A percentile compares a stretch with the other conserved stretches of the same genome.
Conservation (phyloP, 2,113 vertebrate species). For the Synodontis membranacea region DNA sequence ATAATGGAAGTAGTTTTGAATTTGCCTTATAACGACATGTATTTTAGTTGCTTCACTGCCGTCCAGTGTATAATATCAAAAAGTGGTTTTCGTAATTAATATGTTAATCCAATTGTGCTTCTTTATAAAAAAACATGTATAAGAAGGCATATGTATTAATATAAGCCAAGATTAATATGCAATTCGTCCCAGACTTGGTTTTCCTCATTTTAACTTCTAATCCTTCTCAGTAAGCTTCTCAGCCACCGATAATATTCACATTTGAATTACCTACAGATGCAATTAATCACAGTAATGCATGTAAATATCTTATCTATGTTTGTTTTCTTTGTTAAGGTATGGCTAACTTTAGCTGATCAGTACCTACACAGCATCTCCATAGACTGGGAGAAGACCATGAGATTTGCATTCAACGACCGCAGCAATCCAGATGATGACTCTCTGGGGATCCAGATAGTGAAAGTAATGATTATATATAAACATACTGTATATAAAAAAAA, state of each 20-base stretch:
- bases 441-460: slow-evolving; percentile 97
- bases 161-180: not conserved
- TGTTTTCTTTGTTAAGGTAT: slow-evolving; percentile 77
- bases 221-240: not conserved
- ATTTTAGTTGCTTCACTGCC: not conserved
- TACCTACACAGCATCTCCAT: slow-evolving; percentile 96
- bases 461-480: slow-evolving; percentile 74
- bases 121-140: not conserved
- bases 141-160: not conserved
- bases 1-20: not conserved
- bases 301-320: not conserved
- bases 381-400: slow-evolving; percentile 98
- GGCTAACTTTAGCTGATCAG: slow-evolving; percentile 94
- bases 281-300: not conserved
- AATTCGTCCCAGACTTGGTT: not conserved
- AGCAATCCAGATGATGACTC: slow-evolving; percentile 98
- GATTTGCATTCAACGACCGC: slow-evolving; percentile 96
- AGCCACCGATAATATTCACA: not conserved
- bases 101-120: not conserved
- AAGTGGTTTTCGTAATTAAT: not conserved
- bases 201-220: not conserved
- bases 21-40: not conserved
- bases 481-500: too few species aligned
- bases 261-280: not conserved
- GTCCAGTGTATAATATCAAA: not conserved